phyloP scores from a whole-genome alignment of 2,888 invertebrate species.

The Parascotia fuliginaria region DNA sequence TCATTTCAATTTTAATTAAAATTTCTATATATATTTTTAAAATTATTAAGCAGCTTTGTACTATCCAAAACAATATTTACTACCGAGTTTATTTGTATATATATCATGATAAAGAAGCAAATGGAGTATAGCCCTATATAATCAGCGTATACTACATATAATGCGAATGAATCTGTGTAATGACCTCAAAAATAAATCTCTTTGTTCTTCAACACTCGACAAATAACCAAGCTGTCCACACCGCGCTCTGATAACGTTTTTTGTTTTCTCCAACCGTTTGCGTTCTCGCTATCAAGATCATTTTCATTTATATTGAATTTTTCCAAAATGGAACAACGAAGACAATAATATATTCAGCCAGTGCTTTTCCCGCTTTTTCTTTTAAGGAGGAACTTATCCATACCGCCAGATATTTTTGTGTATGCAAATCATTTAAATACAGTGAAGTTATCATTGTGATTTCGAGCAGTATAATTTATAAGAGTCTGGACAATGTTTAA shows the following conservation, averaged over 20 bases:
- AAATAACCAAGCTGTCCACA: slow-evolving; percentile 37
- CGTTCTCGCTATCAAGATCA: slow-evolving; percentile 37
- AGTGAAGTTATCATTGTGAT: background rate
- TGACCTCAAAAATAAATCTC: background rate
- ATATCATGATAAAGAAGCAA: background rate
- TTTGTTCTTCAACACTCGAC: slow-evolving; percentile 10
- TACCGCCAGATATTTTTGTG: background rate
- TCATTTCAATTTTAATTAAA: too few relatives aligned
- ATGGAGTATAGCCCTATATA: background rate
- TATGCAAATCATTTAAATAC: slow-evolving; percentile 13
- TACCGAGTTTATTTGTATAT: too few relatives aligned
- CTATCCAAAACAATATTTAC: too few relatives aligned
- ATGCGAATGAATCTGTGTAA: background rate
- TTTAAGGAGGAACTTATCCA: slow-evolving; percentile 3
- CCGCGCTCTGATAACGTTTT: slow-evolving; percentile 33
- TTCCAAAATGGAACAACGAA: slow-evolving; percentile 15
- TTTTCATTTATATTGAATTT: slow-evolving; percentile 35
- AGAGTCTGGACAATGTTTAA: background rate
- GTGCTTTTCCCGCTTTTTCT: slow-evolving; percentile 6
- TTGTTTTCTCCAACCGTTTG: slow-evolving; percentile 30
- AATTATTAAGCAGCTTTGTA: too few relatives aligned
- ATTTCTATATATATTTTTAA: too few relatives aligned
- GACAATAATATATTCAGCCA: slow-evolving; percentile 23
- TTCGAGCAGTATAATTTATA: background rate
- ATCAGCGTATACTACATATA: background rate